A percentile compares a stretch with the other conserved stretches of the same genome.
These are phyloP conservation scores for Phortica variegata DNA, from an alignment of 1,140 invertebrate genomes.

Conservation along the genomic window DNA sequence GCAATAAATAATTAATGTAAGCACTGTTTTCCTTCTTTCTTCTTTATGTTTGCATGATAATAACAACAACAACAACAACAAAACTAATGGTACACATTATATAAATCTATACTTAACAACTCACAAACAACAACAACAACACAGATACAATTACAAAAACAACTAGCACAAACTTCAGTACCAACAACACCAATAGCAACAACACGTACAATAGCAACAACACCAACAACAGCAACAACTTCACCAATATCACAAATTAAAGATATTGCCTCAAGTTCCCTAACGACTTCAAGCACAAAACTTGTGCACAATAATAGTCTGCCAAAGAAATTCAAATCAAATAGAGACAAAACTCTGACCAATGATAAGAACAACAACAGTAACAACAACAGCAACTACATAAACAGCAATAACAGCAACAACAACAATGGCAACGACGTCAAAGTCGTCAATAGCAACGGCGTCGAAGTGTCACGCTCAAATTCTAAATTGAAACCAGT, in stretches of 20 bases:
- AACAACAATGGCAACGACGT: constrained; percentile 1
- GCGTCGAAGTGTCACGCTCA: constrained; percentile 31
- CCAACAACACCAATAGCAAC: constrained; percentile 5
- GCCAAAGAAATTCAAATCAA: constrained; percentile 8
- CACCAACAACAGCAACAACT: not conserved
- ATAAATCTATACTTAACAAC: constrained; percentile 38
- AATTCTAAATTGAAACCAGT: constrained; percentile 50
- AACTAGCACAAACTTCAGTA: constrained; percentile 15
- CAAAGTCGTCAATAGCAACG: not conserved
- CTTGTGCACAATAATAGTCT: constrained; percentile 5
- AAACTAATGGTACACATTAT: constrained; percentile 28
- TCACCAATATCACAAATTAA: too few relatives aligned
- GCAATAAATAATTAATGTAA: too few relatives aligned
- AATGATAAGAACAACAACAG: constrained; percentile 4
- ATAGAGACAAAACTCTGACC: constrained; percentile 5
- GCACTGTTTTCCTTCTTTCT: too few relatives aligned
- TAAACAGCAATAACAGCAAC: not conserved
- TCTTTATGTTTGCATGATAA: not conserved
- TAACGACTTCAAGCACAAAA: not conserved
- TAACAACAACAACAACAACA: constrained; percentile 21
- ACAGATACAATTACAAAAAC: constrained; percentile 20
- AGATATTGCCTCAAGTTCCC: too few relatives aligned
- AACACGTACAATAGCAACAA: not conserved
- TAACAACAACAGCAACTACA: constrained; percentile 15
- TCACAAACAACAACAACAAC: constrained; percentile 21